Evolutionary conservation across 2,113 vertebrate species (phyloP).

Genomic region (Hyaena hyaena): DNA sequence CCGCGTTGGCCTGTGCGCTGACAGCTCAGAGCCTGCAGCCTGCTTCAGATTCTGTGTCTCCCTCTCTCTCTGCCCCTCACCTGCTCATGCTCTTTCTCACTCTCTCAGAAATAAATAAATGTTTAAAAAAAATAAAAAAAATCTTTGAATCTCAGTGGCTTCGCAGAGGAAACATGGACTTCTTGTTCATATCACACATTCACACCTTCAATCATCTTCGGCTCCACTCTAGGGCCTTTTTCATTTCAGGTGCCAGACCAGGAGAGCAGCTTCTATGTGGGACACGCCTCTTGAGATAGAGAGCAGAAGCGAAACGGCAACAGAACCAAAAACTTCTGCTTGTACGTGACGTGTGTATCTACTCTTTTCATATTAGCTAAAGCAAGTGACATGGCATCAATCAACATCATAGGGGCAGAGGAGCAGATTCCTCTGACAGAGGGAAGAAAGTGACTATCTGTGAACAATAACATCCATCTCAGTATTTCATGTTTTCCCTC

Average conservation of each 20-base stretch:
- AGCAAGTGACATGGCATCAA: neutral
- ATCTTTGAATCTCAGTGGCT: neutral
- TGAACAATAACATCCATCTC: neutral
- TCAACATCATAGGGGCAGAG: neutral
- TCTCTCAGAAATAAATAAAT: no score
- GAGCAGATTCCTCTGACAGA: neutral
- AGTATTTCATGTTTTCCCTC: neutral
- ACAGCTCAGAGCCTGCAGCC: no score
- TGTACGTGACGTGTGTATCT: neutral
- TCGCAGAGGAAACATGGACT: neutral
- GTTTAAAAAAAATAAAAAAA: neutral
- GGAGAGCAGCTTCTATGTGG: neutral
- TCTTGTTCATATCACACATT: neutral
- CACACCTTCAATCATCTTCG: neutral
- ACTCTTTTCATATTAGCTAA: neutral
- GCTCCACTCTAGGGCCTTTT: neutral
- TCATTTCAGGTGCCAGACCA: neutral
- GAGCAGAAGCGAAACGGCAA: neutral
- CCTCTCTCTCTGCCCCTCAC: no score
- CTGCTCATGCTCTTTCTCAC: no score
- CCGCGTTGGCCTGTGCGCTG: no score
- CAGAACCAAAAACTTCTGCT: neutral
- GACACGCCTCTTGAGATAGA: neutral
- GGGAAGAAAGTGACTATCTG: neutral
- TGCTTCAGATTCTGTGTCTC: no score